A percentile compares a stretch with the other conserved stretches of the same genome.
These are phyloP conservation scores for Platypus cylindrus DNA, from an alignment of 2,888 invertebrate species.

Conservation along the genomic window DNA sequence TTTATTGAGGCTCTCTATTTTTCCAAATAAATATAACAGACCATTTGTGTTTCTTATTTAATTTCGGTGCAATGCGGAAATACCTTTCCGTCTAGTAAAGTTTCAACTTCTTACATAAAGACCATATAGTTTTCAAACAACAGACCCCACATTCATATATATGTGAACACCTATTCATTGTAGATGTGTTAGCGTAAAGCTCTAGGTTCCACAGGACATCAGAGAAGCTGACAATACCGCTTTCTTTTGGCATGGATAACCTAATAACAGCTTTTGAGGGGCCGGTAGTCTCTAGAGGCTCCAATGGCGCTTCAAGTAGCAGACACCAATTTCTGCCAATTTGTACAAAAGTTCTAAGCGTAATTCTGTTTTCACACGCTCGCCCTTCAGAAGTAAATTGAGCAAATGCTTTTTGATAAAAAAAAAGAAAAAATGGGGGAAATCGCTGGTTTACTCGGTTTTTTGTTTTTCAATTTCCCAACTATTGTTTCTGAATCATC, in stretches of 20 bases:
- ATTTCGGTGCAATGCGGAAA: too few species aligned
- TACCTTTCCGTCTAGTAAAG: too few species aligned
- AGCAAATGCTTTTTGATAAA: slow-evolving; percentile 26
- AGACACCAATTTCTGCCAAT: slow-evolving; percentile 49
- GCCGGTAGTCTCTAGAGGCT: slow-evolving; percentile 30
- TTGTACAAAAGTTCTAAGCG: slow-evolving; percentile 33
- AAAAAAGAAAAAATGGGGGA: slow-evolving; percentile 30
- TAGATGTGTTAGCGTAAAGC: too few species aligned
- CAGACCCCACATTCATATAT: too few species aligned
- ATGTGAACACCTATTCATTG: too few species aligned
- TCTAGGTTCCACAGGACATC: too few species aligned
- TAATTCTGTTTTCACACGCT: slow-evolving; percentile 36
- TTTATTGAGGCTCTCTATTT: too few species aligned
- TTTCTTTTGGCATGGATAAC: slow-evolving; percentile 27
- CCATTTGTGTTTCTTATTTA: too few species aligned
- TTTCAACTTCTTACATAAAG: too few species aligned
- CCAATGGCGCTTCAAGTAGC: slow-evolving; percentile 27
- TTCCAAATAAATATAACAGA: too few species aligned
- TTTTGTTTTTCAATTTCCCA: slow-evolving; percentile 7
- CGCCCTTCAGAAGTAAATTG: slow-evolving; percentile 31
- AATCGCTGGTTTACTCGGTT: too few species aligned
- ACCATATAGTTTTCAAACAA: too few species aligned
- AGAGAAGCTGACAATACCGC: slow-evolving; percentile 18
- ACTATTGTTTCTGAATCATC: neutral
- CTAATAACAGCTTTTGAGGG: slow-evolving; percentile 36